phyloP scores from a whole-genome alignment of 2,113 vertebrate species.

The Prunella fulvescens region DNA sequence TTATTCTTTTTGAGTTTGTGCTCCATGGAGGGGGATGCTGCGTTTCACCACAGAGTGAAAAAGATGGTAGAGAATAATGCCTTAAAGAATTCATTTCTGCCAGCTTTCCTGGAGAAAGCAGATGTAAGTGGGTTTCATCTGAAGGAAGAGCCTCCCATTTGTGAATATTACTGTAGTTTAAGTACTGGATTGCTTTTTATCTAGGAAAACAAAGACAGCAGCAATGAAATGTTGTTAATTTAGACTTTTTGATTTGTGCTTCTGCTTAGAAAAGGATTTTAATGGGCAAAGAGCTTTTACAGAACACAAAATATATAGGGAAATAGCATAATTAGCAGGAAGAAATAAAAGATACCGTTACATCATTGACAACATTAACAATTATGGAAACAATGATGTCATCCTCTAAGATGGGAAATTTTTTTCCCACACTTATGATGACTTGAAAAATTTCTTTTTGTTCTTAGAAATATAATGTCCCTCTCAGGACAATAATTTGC shows the following conservation, averaged over 20 bases:
- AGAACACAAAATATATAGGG: slow-evolving; percentile 21
- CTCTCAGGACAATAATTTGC: not conserved
- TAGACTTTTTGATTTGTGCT: not conserved
- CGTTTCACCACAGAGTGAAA: not conserved
- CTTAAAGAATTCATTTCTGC: not conserved
- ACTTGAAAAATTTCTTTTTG: not conserved
- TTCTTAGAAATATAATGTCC: not conserved
- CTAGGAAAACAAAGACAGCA: not conserved
- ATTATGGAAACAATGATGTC: slow-evolving; percentile 15
- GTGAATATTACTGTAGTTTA: not conserved
- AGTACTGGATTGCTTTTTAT: not conserved
- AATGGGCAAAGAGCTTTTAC: slow-evolving; percentile 1
- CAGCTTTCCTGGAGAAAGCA: not conserved
- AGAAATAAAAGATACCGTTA: slow-evolving; percentile 9
- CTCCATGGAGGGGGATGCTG: accelerated
- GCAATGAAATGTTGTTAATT: not conserved
- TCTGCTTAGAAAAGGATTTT: slow-evolving; percentile 16
- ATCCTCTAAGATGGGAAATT: not conserved
- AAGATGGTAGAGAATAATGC: not conserved
- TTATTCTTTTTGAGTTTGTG: not conserved
- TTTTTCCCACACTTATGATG: not conserved
- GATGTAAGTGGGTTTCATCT: not conserved
- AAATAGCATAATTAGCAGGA: slow-evolving; percentile 32
- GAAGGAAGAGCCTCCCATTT: not conserved
- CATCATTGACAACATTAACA: slow-evolving; percentile 28